These are phyloP conservation scores for Silurus aristotelis DNA, from an alignment of 2,797 vertebrate genomes.

Conservation along the genomic window DNA sequence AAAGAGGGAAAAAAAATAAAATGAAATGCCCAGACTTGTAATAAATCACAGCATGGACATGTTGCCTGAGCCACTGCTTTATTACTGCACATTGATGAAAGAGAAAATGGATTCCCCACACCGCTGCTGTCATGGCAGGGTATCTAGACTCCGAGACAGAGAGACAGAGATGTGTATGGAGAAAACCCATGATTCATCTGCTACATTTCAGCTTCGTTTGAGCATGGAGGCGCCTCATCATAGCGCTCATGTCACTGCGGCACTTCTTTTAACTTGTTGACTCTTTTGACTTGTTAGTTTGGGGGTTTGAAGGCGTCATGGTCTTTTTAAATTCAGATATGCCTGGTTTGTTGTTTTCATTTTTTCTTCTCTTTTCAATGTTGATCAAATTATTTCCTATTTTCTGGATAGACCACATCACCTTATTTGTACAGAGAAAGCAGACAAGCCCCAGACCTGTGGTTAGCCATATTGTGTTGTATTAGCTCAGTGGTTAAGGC, in stretches of 20 bases:
- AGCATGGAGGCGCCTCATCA: background rate
- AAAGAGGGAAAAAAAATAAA: slow-evolving; percentile 64
- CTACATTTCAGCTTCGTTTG: slow-evolving; percentile 19
- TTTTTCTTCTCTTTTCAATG: background rate
- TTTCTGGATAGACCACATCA: background rate
- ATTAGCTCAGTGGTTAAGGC: too few species aligned
- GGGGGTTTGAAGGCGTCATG: background rate
- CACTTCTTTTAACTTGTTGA: background rate
- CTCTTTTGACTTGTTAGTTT: background rate
- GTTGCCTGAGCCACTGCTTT: slow-evolving; percentile 55
- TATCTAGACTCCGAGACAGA: background rate
- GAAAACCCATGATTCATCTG: slow-evolving; percentile 5
- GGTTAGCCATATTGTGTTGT: background rate
- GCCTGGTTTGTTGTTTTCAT: background rate
- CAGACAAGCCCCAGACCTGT: background rate
- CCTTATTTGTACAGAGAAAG: slow-evolving; percentile 18
- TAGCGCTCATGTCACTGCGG: background rate
- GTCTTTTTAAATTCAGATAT: background rate
- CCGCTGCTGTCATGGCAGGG: slow-evolving; percentile 39
- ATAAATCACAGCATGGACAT: slow-evolving; percentile 61
- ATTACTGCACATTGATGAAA: slow-evolving; percentile 56
- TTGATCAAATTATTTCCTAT: slow-evolving; percentile 1
- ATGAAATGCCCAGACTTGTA: slow-evolving; percentile 51
- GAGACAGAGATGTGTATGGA: slow-evolving; percentile 7
- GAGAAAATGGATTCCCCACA: slow-evolving; percentile 53